Evolutionary conservation across 30 jellyfish, hydroid and myxozoan species (phyloP), one percentile per base, ranked within the genome.

Genomic region (Mastigias papua): DNA sequence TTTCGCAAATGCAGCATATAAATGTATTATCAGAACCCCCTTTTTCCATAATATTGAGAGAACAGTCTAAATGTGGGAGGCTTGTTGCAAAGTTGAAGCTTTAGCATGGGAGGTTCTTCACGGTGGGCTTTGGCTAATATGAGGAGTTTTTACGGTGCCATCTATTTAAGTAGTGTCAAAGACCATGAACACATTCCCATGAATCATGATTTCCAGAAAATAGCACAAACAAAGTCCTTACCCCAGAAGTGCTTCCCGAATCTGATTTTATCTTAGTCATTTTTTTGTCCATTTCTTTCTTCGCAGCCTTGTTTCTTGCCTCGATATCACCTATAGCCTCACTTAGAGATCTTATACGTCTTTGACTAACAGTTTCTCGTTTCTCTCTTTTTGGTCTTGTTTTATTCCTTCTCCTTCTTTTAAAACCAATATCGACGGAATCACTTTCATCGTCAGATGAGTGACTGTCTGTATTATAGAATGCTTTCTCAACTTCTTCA

Each of bases 361-460:
- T 29, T 35, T 65, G 81, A 37, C 58, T 80, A 2, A 23, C 62
- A 0, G 81, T 73, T 15, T 80, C 90, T 34, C 72, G 62, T 34
- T 42, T 61, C 66, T 80, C 68, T 34, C 90, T 31, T 37, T 80
- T 48, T 23, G 90, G 62, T 62, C 48, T 80, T 8, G 90, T 58
- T 57, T 28, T 37, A n/a, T 61, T 80, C 33, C 69, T 22, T 23
- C 57, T 65, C 69, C 46, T 65, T 80, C 90, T 64, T 63, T 78
- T 46, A 29, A 50, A 2, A 0, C 90, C 90, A 48, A 62, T 80
- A 22, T 80, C 90, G 1, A 62, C 71, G 71, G 90, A 80, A 63
- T 80, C 90, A 25, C 90, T 80, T 63, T 80, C 90, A 48, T 80
- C 90, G 37, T 80, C 90, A 19, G 90, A 80, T 7, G 90, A 80